Evolutionary conservation across 1,140 invertebrate species (phyloP), one percentile per base, ranked within the genome.

Genomic region (Hyposmocoma kahamanoa): DNA sequence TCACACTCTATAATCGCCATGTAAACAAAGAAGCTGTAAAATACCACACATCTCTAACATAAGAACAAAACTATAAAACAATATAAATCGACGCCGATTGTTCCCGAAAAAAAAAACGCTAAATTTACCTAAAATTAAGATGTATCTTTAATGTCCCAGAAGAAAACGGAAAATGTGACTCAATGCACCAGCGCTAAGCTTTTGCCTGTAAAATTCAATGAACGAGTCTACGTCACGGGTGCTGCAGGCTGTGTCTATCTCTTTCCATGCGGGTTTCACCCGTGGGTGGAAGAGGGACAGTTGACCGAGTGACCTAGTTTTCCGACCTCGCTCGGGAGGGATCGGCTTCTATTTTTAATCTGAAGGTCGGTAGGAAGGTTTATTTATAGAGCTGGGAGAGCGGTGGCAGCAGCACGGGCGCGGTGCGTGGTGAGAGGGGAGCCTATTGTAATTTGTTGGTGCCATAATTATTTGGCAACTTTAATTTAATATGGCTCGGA

Each of bases 281-380:
- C 20, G 38, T 44, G 19, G 5, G 76, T 42, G 60, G 18, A 59
- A 74, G 39, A 22, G 66, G 48, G 76, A 75, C 47, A 50, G 58
- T 13, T 28, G 56, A 58, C n/a, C n/a, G n/a, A 62, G 59, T 82
- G 81, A 82, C 81, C 81, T 58, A 84, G 72, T 82, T 84, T 74
- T 62, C 67, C 70, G 77, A 84, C 78, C 81, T 74, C 76, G 72
- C 53, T 74, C 66, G 73, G 73, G 55, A 66, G 75, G 75, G 77
- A 72, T 75, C 70, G 74, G 59, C 68, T 62, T 82, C 81, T 84
- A 84, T 84, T 83, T 84, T 81, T 83, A 84, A 79, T 69, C 75
- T 83, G 79, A 84, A 84, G 81, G 81, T 84, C 81, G 79, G 62
- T 83, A 84, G 81, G 81, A 83, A 78, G 79, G 62, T 73, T 72